Percentiles rank a stretch among this genome's conserved stretches.
phyloP scores from a whole-genome alignment of 2,113 vertebrate species.

The Hippocampus zosterae region DNA sequence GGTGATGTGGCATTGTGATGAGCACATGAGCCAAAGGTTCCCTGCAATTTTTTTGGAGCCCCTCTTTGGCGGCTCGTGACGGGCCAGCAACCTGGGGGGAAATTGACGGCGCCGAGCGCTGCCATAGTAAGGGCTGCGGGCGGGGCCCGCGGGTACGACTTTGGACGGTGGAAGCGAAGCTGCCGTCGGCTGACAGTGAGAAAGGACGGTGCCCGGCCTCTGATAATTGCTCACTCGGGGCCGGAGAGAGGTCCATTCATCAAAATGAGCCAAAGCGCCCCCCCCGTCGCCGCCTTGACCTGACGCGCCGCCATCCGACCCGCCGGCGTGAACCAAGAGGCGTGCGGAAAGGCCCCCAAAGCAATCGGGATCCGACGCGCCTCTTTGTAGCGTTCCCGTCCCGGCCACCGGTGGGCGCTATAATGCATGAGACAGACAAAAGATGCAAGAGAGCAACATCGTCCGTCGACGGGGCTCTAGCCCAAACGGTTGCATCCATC shows the following conservation, averaged over 20 bases:
- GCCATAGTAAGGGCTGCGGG: conserved; percentile 14
- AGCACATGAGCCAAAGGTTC: conserved; percentile 20
- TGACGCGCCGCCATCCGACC: conserved; percentile 17
- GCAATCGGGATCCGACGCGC: conserved; percentile 23
- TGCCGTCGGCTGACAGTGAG: conserved; percentile 71
- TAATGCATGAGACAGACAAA: too few species aligned
- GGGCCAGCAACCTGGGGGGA: conserved; percentile 32
- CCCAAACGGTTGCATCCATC: background rate
- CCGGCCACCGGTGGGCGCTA: too few species aligned
- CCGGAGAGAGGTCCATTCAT: conserved; percentile 79
- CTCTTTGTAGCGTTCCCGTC: too few species aligned
- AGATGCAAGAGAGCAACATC: too few species aligned
- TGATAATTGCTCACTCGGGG: conserved; percentile 81
- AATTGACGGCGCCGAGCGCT: background rate
- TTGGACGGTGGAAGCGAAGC: conserved; percentile 51
- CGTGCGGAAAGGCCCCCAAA: conserved; percentile 38
- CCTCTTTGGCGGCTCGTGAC: conserved; percentile 30
- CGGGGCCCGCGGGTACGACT: conserved; percentile 54
- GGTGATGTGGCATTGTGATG: conserved; percentile 38
- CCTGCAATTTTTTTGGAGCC: conserved; percentile 14
- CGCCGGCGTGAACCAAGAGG: conserved; percentile 20
- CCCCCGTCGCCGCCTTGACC: conserved; percentile 37
- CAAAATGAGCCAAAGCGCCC: conserved; percentile 69
- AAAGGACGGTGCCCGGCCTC: conserved; percentile 73
- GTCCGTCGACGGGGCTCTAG: too few species aligned